Evolutionary conservation across 1,140 invertebrate genomes (phyloP), one percentile per base, ranked within the genome.

Genomic region (Stenopsyche tienmushanensis): DNA sequence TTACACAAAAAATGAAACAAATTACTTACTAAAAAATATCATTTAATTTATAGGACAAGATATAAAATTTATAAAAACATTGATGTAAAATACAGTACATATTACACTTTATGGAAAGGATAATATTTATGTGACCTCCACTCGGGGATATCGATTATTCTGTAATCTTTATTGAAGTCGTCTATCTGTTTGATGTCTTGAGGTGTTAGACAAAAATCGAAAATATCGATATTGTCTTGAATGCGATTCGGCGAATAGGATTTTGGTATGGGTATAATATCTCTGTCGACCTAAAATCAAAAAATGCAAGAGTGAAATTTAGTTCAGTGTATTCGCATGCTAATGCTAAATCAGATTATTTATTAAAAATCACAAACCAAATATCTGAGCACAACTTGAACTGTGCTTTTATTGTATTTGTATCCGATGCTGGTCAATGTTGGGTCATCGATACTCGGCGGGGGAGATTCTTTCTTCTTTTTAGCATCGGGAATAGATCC

Each of bases 261-360:
- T 72, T 93, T 93, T 1, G 92, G 90, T 67, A 94, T 89, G 0
- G 86, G 85, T 1, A 85, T 79, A 1, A 87, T 74, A 0, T 84
- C 85, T 21, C 85, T 74, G 67, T 91, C 85, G 25, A 88, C 72
- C 78, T 85, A 76, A 63, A 79, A 78, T 62, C 45, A 62, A 45
- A 23, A 58, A 54, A 42, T 34, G 47, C 55, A 45, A 57, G 23
- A 39, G 29, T 39, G 13, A 8, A 39, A 39, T 39, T 39, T 39
- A 39, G 5, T 39, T 8, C 29, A 39, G 5, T 8, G 5, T 39
- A 8, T 8, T 8, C 29, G 5, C 5, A 8, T 39, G 13, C 13
- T 8, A 8, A 8, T 39, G 29, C 13, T 39, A 39, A 39, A 39
- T 8, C 29, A 39, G 13, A 39, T 45, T 17, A 17, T 45, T 47